Evolutionary conservation across 2,797 vertebrate species (phyloP).

Genomic region (Tarsius wallacei): DNA sequence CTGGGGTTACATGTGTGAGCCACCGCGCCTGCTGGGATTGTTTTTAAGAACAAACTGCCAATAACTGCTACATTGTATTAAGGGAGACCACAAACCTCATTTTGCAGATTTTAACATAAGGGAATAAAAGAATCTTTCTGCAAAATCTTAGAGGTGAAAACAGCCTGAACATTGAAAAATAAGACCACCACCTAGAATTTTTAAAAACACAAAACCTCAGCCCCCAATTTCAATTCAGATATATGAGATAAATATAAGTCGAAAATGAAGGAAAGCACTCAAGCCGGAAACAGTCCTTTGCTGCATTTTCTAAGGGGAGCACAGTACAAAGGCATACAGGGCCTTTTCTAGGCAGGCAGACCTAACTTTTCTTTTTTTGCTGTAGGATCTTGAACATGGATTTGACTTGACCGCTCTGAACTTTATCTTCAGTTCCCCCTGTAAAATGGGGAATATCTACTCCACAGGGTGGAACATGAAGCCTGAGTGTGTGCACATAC

Average conservation of each 20-base stretch:
- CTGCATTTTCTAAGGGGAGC: neutral
- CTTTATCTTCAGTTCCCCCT: neutral
- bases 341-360: too few species aligned
- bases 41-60: neutral
- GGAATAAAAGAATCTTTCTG: neutral
- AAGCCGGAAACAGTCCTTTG: too few species aligned
- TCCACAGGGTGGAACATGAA: neutral
- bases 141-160: neutral
- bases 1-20: too few species aligned
- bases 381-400: neutral
- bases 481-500: neutral
- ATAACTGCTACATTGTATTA: neutral
- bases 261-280: neutral
- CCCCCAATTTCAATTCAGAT: neutral
- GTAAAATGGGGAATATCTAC: neutral
- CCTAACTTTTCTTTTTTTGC: neutral
- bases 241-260: neutral
- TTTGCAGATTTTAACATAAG: neutral
- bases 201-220: neutral
- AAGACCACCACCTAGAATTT: neutral
- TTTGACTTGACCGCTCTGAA: neutral
- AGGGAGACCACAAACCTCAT: neutral
- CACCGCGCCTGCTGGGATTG: too few species aligned
- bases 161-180: neutral
- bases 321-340: accelerated